Evolutionary conservation across 1,140 invertebrate species (phyloP).

Genomic region (Pogonomyrmex californicus): DNA sequence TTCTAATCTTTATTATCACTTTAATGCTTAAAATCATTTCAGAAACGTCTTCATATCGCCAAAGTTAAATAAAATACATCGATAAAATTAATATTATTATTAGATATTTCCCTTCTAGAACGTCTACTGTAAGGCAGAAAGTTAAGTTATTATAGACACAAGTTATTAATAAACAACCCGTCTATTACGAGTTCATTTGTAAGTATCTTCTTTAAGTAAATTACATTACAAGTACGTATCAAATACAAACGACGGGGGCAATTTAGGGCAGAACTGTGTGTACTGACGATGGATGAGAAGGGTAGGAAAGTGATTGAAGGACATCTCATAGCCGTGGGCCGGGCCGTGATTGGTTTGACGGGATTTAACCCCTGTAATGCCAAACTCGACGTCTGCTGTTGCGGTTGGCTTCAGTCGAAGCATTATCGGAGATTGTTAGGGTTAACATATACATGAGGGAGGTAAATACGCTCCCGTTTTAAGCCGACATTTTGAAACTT

Average conservation of each 20-base stretch:
- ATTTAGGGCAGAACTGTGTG: constrained; percentile 32
- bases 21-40: too few species aligned
- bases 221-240: constrained; percentile 7
- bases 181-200: constrained; percentile 3
- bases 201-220: constrained; percentile 3
- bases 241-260: not conserved
- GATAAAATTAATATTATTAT: not conserved
- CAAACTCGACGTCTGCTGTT: constrained; percentile 75
- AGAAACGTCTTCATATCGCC: too few species aligned
- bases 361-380: constrained; percentile 72
- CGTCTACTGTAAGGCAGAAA: not conserved
- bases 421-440: constrained; percentile 63
- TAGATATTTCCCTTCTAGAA: not conserved
- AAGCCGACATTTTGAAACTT: constrained; percentile 69
- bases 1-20: too few species aligned
- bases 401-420: constrained; percentile 71
- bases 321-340: constrained; percentile 27
- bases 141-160: not conserved
- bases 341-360: constrained; percentile 71
- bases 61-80: too few species aligned
- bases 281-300: not conserved
- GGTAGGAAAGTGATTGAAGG: constrained; percentile 14
- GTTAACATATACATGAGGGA: constrained; percentile 46
- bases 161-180: not conserved
- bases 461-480: constrained; percentile 57